phyloP scores from a whole-genome alignment of 2,888 invertebrate genomes.

The Oxyteleia sp. region DNA sequence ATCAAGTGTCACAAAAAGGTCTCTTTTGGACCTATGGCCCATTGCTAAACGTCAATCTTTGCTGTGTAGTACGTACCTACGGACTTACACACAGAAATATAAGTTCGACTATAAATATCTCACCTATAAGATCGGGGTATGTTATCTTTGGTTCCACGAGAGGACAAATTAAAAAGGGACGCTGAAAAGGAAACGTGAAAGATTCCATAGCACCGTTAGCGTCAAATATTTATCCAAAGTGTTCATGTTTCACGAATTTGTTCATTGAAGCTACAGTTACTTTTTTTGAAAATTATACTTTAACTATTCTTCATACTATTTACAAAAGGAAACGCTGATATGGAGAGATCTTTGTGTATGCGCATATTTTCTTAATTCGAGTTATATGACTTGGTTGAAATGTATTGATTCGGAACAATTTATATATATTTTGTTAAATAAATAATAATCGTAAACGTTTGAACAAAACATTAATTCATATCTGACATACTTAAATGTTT shows the following conservation, averaged over 20 bases:
- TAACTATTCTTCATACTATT: neutral
- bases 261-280: too few relatives aligned
- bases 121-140: constrained; percentile 69
- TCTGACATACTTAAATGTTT: neutral
- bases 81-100: constrained; percentile 73
- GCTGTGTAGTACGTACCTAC: constrained; percentile 41
- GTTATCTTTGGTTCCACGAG: constrained; percentile 80
- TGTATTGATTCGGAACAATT: too few relatives aligned
- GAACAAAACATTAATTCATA: too few relatives aligned
- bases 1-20: neutral
- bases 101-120: constrained; percentile 76
- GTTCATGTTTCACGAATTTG: neutral
- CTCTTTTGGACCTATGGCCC: constrained; percentile 19
- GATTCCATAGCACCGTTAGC: too few relatives aligned
- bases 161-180: constrained; percentile 67
- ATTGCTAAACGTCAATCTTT: constrained; percentile 28
- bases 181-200: constrained; percentile 35
- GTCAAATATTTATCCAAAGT: constrained; percentile 21
- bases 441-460: too few relatives aligned
- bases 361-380: too few relatives aligned
- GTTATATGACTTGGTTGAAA: too few relatives aligned
- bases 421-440: too few relatives aligned
- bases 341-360: too few relatives aligned
- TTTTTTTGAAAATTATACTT: too few relatives aligned
- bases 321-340: too few relatives aligned